Base-by-base conservation (phyloP, 2,113 vertebrate genomes). In the Percopsis transmontana region DNA sequence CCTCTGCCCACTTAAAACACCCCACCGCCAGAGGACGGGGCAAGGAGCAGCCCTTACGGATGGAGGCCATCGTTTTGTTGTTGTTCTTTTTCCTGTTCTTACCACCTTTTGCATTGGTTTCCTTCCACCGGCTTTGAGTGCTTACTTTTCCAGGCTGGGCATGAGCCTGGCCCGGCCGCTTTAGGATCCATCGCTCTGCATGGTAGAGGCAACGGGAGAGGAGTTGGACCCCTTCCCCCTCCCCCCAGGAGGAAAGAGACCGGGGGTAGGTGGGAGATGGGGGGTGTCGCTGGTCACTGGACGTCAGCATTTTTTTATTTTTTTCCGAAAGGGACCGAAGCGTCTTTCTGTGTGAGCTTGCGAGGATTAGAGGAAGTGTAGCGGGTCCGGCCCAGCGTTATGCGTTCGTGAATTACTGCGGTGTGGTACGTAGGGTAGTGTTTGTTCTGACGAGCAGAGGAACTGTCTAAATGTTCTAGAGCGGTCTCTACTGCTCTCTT, bases 1-100 rank as follows among this genome's bases (percentile, higher is more conserved):
- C 97, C 97, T 0, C 71, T 98, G 1, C 97, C 97, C 48, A 98
- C 96, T 80, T 99, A 96, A 62, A 87, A 76, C 52, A 16, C 41
- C 16, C 65, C 8, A 1, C 24, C 2, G 19, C 18, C 19, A 12
- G 11, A 12, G 64, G 55, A 54, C 23, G 54, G 58, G 65, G 69
- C 50, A 10, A 40, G 44, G 65, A 74, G 73, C 21, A 42, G 10
- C 51, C 77, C 54, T 19, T 74, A 51, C 52, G 63, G 70, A 72
- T 59, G 58, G 27, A 7, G 74, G 63, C 69, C 72, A 65, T 79
- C 66, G 27, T 33, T 33, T 33, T 33, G 27, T 33, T 33, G 27
- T 2, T 3, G 3, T 7, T 69, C 82, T 60, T 47, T 80, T 72
- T 65, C 50, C 62, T 72, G 80, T 80, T 76, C 77, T 54, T 55